These are phyloP conservation scores for Delia radicum DNA, from an alignment of 1,140 invertebrate species.

Conservation along the genomic window DNA sequence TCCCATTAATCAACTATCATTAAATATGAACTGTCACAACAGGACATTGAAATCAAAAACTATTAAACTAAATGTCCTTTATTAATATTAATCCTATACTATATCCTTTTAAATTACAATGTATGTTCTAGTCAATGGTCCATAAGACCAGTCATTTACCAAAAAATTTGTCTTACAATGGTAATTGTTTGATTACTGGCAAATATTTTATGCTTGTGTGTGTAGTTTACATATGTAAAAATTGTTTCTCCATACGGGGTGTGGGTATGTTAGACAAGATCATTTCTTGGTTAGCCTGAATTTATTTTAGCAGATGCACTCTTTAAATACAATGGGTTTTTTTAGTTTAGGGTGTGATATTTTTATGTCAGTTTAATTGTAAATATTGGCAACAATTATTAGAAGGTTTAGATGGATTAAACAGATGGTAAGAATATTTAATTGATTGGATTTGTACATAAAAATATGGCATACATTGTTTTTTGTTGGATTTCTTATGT, in stretches of 20 bases:
- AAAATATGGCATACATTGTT: too few relatives aligned
- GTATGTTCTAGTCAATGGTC: neutral
- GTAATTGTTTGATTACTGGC: constrained; percentile 9
- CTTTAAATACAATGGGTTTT: neutral
- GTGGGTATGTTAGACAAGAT: constrained; percentile 8
- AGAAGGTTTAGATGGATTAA: neutral
- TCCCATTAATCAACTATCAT: constrained; percentile 16
- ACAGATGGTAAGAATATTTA: constrained; percentile 5
- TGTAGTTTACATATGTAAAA: neutral
- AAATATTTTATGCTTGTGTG: neutral
- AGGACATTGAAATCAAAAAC: constrained; percentile 18
- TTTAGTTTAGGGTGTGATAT: neutral
- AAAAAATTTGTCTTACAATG: constrained; percentile 17
- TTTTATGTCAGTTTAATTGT: neutral
- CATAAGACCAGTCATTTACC: neutral
- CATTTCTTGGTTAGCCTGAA: neutral
- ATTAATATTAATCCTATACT: neutral
- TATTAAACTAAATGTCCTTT: constrained; percentile 13
- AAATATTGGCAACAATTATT: constrained; percentile 15
- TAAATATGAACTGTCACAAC: constrained; percentile 19
- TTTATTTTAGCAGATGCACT: constrained; percentile 11
- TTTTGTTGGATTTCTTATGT: too few relatives aligned
- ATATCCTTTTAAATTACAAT: neutral
- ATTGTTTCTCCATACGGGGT: neutral
- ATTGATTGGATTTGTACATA: neutral